Evolutionary conservation across 2,113 vertebrate species (phyloP).

Genomic region (Lophura nycthemera): DNA sequence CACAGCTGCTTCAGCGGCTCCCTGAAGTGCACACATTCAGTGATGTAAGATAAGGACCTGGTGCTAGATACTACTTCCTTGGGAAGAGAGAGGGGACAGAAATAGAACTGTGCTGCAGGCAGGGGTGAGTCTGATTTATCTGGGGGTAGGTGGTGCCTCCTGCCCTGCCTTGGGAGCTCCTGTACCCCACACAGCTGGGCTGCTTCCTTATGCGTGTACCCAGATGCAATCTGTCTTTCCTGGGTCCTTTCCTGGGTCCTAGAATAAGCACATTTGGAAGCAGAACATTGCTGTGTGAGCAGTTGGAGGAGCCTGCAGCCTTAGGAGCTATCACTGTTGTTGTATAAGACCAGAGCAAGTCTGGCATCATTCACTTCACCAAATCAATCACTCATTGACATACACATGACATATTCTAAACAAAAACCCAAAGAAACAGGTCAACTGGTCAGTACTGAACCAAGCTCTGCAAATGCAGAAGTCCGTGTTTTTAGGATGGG

Average conservation of each 20-base stretch:
- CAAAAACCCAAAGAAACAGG: neutral
- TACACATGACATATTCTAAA: neutral
- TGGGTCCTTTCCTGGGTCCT: neutral
- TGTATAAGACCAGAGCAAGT: neutral
- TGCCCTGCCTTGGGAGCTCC: neutral
- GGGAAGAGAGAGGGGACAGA: neutral
- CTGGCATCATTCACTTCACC: neutral
- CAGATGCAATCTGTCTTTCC: accelerated
- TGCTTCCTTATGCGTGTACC: neutral
- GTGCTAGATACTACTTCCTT: neutral
- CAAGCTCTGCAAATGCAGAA: neutral
- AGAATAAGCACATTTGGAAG: neutral
- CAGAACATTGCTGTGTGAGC: neutral
- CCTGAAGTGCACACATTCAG: neutral
- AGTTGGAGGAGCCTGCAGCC: neutral
- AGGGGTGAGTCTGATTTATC: neutral
- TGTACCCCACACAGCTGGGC: neutral
- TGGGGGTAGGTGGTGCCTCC: neutral
- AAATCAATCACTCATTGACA: neutral
- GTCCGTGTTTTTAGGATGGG: accelerated
- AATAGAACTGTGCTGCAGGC: neutral
- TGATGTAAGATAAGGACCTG: neutral
- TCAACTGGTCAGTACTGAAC: neutral
- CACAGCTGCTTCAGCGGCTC: neutral
- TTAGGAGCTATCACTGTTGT: neutral